Conservation (phyloP, 2,888 invertebrate species). For the Campoletis raptor region DNA sequence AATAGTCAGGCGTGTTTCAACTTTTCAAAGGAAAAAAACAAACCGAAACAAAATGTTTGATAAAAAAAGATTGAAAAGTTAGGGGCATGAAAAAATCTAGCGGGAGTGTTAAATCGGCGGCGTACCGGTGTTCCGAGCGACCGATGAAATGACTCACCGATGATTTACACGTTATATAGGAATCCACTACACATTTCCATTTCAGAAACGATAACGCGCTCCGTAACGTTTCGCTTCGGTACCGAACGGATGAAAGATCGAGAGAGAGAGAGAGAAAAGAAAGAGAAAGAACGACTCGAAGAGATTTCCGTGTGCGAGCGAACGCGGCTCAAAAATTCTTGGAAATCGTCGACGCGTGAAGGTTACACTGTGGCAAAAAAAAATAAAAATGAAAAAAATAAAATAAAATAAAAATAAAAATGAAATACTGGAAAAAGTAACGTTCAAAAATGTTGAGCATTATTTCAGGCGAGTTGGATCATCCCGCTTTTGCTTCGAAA, state of each 20-base stretch:
- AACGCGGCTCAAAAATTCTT: slow-evolving; percentile 62
- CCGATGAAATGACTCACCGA: slow-evolving; percentile 62
- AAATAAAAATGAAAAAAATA: slow-evolving; percentile 37
- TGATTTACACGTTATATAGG: slow-evolving; percentile 54
- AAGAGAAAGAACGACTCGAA: slow-evolving; percentile 39
- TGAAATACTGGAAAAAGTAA: slow-evolving; percentile 50
- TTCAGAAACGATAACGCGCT: slow-evolving; percentile 60
- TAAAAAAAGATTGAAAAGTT: slow-evolving; percentile 1
- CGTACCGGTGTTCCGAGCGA: slow-evolving; percentile 27
- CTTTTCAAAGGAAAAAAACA: slow-evolving; percentile 19
- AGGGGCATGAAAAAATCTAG: slow-evolving; percentile 3
- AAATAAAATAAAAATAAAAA: slow-evolving; percentile 47
- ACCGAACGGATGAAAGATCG: slow-evolving; percentile 50
- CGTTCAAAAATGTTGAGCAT: slow-evolving; percentile 35
- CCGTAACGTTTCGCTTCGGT: slow-evolving; percentile 52
- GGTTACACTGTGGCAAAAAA: slow-evolving; percentile 52
- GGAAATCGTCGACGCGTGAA: slow-evolving; percentile 65
- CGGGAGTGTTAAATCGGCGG: slow-evolving; percentile 5
- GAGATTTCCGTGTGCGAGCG: slow-evolving; percentile 51
- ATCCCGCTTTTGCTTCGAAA: slow-evolving; percentile 26
- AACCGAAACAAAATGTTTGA: neutral
- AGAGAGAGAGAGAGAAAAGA: slow-evolving; percentile 12
- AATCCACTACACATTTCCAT: slow-evolving; percentile 52
- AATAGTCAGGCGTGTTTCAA: neutral
- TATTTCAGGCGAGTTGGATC: slow-evolving; percentile 36